Evolutionary conservation across 2,888 invertebrate species (phyloP).

Genomic region (Agrotis puta): DNA sequence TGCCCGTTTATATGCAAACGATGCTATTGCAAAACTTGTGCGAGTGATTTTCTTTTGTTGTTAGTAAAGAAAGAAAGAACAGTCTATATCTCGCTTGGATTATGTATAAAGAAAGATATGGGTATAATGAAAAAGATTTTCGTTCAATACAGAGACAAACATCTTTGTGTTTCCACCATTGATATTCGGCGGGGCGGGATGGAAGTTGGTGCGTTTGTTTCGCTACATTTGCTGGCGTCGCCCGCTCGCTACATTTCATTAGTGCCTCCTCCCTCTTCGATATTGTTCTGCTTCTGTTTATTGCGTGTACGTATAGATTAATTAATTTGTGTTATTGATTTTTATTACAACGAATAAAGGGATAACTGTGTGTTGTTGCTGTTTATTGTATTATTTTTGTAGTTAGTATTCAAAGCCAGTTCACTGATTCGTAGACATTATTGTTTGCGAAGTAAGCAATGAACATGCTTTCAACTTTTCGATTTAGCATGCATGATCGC

Average conservation of each 20-base stretch:
- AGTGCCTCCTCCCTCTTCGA: slow-evolving; percentile 78
- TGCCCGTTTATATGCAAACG: slow-evolving; percentile 47
- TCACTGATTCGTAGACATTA: slow-evolving; percentile 14
- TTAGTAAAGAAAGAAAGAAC: slow-evolving; percentile 47
- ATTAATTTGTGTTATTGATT: slow-evolving; percentile 84
- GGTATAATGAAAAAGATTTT: slow-evolving; percentile 68
- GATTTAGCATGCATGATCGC: slow-evolving; percentile 1
- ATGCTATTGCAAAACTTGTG: slow-evolving; percentile 42
- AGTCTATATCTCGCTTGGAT: slow-evolving; percentile 47
- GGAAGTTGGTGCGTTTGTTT: slow-evolving; percentile 82
- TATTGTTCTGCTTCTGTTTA: slow-evolving; percentile 82
- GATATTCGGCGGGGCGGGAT: slow-evolving; percentile 76
- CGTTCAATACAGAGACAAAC: slow-evolving; percentile 68
- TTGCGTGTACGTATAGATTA: slow-evolving; percentile 82
- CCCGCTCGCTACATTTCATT: slow-evolving; percentile 87
- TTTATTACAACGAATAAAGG: slow-evolving; percentile 69
- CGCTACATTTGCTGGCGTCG: slow-evolving; percentile 84
- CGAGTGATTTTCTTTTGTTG: slow-evolving; percentile 45
- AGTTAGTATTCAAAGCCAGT: slow-evolving; percentile 44
- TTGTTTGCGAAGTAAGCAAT: no score
- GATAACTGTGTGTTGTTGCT: slow-evolving; percentile 51
- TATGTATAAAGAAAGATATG: slow-evolving; percentile 64
- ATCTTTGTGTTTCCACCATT: slow-evolving; percentile 73
- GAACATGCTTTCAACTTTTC: neutral
- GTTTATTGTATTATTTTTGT: slow-evolving; percentile 41